phyloP scores from a whole-genome alignment of 2,888 invertebrate species.

The Bombyx huttoni region DNA sequence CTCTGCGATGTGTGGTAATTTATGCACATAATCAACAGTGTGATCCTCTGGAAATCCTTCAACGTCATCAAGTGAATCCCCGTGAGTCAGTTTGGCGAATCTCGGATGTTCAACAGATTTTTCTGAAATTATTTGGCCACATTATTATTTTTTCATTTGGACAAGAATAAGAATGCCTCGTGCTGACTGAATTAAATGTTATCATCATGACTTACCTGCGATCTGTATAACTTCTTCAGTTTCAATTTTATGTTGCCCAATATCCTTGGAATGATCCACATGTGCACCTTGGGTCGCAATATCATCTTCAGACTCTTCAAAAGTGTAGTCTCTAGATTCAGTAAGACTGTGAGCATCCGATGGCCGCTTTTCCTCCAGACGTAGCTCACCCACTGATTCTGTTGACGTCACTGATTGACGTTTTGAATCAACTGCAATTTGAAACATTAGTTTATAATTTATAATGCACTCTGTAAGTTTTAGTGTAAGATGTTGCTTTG shows the following conservation, averaged over 20 bases:
- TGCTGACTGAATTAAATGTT: neutral
- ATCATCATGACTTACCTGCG: slow-evolving; percentile 15
- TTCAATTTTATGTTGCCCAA: slow-evolving; percentile 34
- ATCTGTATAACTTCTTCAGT: slow-evolving; percentile 29
- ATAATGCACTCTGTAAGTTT: neutral
- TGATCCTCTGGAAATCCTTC: slow-evolving; percentile 68
- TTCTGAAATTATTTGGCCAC: slow-evolving; percentile 16
- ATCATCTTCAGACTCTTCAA: slow-evolving; percentile 68
- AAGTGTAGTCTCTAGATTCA: slow-evolving; percentile 65
- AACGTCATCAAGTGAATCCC: slow-evolving; percentile 66
- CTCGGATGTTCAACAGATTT: slow-evolving; percentile 36
- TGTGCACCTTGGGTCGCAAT: slow-evolving; percentile 59
- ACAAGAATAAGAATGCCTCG: neutral
- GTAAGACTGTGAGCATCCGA: slow-evolving; percentile 66
- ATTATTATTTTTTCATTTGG: neutral
- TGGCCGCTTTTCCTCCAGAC: slow-evolving; percentile 58
- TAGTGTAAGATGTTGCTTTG: neutral
- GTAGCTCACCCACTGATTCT: slow-evolving; percentile 52
- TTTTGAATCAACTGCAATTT: slow-evolving; percentile 37
- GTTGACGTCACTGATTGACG: slow-evolving; percentile 63
- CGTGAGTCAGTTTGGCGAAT: slow-evolving; percentile 47
- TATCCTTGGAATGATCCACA: slow-evolving; percentile 42
- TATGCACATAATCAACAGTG: slow-evolving; percentile 55
- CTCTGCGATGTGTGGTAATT: slow-evolving; percentile 62
- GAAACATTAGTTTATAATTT: slow-evolving; percentile 1